Conservation (phyloP, 2,113 vertebrate genomes). For the Guaruba guarouba region DNA sequence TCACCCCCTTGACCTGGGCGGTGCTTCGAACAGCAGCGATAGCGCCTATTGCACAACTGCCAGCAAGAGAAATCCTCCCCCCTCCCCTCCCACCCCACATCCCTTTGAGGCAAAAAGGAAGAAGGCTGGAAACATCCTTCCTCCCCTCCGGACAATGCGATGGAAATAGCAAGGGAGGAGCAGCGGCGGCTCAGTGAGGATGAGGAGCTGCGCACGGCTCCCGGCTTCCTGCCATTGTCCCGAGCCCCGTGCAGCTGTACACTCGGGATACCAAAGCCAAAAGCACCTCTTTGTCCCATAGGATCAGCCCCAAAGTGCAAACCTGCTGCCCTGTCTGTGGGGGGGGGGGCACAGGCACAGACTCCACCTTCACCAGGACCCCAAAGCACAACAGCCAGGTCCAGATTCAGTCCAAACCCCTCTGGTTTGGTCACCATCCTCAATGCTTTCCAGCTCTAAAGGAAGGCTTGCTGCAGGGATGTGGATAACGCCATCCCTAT, state of each 20-base stretch:
- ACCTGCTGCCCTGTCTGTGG: rapidly evolving
- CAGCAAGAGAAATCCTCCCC: neutral
- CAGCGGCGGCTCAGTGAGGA: neutral
- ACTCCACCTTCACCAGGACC: neutral
- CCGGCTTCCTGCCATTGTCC: conserved; percentile 29
- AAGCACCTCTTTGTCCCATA: neutral
- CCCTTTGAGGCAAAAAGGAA: conserved; percentile 31
- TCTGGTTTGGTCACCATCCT: neutral
- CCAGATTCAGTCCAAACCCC: rapidly evolving
- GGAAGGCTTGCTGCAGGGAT: neutral
- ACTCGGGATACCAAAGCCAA: neutral
- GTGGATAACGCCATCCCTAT: rapidly evolving
- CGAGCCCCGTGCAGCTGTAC: neutral
- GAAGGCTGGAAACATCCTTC: conserved; percentile 61
- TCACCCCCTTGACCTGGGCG: neutral
- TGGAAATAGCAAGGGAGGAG: conserved; percentile 51
- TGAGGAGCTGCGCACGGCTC: neutral
- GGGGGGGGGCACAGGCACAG: rapidly evolving
- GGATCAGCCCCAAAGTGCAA: neutral
- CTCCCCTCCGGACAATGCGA: conserved; percentile 8
- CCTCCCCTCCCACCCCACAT: neutral
- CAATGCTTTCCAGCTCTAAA: neutral
- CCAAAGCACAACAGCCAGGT: rapidly evolving
- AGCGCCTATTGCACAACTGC: neutral
- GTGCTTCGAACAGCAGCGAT: neutral